Base-by-base conservation (phyloP, 2,797 vertebrate species). In the Limnodromus scolopaceus region DNA sequence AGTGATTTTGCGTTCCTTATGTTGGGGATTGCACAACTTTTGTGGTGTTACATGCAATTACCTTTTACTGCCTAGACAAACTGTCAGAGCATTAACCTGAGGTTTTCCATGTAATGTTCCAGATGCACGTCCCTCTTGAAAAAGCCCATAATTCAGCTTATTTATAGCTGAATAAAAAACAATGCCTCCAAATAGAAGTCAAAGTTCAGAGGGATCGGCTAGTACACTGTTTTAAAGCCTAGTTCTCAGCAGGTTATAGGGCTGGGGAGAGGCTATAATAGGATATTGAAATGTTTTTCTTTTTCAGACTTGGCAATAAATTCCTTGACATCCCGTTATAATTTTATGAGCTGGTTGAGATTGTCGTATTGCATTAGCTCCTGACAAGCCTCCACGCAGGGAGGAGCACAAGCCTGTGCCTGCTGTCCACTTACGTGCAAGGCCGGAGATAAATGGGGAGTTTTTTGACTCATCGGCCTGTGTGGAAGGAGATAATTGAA, bases 51-150 rank as follows among this genome's bases (percentile, higher is more conserved):
- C 72, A 54, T 41, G 72, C 83, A 92, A 69, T 80, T 65, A 54
- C 89, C 76, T 93, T 92, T 80, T 83, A 74, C 60, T 86, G 89
- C 89, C 93, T 41, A 39, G 70, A 58, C 41, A 90, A 76, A 76
- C 64, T 53, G 41, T 64, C 72, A 69, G 86, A 58, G 60, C 83
- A 66, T 77, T 74, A 88, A 85, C 76, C 86, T 77, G 89, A 96
- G 80, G 51, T 85, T 93, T 91, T 88, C 84, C 86, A 74, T 41
- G 51, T 43, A 53, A 51, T 32, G 64, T 48, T 93, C 80, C 91
- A 92, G 85, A 80, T 71, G 51, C 58, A n/a, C 0, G 1, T 61
- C 36, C 38, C 55, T 83, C 83, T 66, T 65, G 69, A 83, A 93
- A 80, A 83, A 54, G 55, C 64, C 46, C 69, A 25, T 41, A 45